Evolutionary conservation across 2,888 invertebrate species (phyloP).

Genomic region (Adelognathus sp.): DNA sequence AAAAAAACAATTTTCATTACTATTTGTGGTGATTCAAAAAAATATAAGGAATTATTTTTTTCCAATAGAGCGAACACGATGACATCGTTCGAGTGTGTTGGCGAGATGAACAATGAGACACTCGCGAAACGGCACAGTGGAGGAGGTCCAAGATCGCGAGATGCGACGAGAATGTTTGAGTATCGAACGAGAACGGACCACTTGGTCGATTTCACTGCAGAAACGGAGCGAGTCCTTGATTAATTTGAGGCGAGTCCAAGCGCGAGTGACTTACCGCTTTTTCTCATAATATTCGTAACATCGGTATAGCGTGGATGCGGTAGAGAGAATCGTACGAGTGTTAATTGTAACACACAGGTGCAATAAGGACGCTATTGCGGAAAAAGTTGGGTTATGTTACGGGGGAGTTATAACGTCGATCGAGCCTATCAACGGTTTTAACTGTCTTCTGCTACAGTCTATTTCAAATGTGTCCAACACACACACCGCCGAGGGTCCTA

Average conservation of each 20-base stretch:
- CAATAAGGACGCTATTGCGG: conserved; percentile 72
- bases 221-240: neutral
- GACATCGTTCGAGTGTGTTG: neutral
- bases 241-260: neutral
- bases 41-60: too few relatives aligned
- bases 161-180: neutral
- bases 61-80: neutral
- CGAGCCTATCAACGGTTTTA: conserved; percentile 64
- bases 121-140: neutral
- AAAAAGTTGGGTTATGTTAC: conserved; percentile 62
- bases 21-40: too few relatives aligned
- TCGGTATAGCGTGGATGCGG: conserved; percentile 61
- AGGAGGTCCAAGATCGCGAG: neutral
- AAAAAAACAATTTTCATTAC: too few relatives aligned
- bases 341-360: conserved; percentile 44
- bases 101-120: neutral
- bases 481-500: neutral
- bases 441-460: conserved; percentile 54
- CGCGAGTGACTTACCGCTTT: conserved; percentile 63
- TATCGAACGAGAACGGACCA: conserved; percentile 24
- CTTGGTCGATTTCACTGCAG: neutral
- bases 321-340: conserved; percentile 40
- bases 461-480: conserved; percentile 28
- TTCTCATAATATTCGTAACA: conserved; percentile 68
- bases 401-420: conserved; percentile 68